Evolutionary conservation across 2,113 vertebrate genomes (phyloP).

Genomic region (Dryoscopus gambensis): DNA sequence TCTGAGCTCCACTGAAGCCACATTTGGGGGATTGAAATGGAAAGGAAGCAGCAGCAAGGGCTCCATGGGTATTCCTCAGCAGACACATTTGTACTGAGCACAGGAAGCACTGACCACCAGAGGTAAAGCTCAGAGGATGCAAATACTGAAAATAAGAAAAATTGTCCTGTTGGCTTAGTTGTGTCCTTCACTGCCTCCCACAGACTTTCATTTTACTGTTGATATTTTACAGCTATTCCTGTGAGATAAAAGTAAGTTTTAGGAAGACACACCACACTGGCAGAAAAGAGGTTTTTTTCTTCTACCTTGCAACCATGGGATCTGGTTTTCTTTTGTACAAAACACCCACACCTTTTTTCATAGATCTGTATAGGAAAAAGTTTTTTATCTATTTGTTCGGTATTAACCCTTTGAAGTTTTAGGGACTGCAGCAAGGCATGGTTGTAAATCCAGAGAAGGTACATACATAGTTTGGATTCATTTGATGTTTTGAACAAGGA

Average conservation of each 20-base stretch:
- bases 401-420: background rate
- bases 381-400: background rate
- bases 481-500: background rate
- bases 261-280: background rate
- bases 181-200: background rate
- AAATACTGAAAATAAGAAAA: background rate
- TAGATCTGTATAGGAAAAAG: background rate
- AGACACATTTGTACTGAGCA: background rate
- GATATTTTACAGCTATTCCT: background rate
- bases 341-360: background rate
- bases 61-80: background rate
- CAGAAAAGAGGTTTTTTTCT: background rate
- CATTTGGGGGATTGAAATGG: background rate
- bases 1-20: background rate
- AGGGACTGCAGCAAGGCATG: fast-evolving
- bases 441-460: background rate
- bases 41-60: background rate
- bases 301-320: background rate
- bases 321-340: background rate
- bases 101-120: background rate
- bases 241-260: background rate
- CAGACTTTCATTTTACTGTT: background rate
- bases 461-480: background rate
- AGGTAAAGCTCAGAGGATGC: background rate
- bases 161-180: background rate